These are phyloP conservation scores for Coptodon rendalli DNA, from an alignment of 2,113 vertebrate genomes.

Conservation along the genomic window DNA sequence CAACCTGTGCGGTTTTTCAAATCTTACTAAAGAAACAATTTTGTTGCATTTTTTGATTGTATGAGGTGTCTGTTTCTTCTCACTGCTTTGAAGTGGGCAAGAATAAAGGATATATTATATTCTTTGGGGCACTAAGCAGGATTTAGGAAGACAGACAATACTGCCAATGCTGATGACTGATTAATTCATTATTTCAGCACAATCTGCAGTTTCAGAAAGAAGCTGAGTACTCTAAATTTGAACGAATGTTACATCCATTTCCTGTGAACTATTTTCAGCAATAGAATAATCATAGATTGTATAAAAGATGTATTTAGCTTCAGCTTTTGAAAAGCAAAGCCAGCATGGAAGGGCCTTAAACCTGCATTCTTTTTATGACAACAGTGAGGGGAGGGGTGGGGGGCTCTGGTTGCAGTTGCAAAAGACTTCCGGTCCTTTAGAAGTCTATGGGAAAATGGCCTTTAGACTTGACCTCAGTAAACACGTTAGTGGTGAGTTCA, in stretches of 20 bases:
- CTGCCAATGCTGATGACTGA: not conserved
- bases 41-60: not conserved
- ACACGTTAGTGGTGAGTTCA: not conserved
- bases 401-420: not conserved
- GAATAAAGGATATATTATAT: not conserved
- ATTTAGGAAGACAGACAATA: not conserved
- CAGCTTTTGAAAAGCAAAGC: not conserved
- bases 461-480: not conserved
- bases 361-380: not conserved
- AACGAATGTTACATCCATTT: not conserved
- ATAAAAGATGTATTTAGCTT: not conserved
- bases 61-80: not conserved
- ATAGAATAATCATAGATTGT: not conserved
- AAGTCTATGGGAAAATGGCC: not conserved
- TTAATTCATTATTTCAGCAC: not conserved
- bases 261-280: not conserved
- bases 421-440: not conserved
- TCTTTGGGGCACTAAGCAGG: not conserved
- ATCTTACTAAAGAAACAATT: not conserved
- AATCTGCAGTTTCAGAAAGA: not conserved
- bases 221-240: not conserved
- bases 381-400: accelerated
- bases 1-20: not conserved
- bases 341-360: not conserved
- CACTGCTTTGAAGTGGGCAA: not conserved